Percentiles rank a stretch among this genome's conserved stretches.
Conservation (phyloP, 2,888 invertebrate species). For the Elysia crispata region DNA sequence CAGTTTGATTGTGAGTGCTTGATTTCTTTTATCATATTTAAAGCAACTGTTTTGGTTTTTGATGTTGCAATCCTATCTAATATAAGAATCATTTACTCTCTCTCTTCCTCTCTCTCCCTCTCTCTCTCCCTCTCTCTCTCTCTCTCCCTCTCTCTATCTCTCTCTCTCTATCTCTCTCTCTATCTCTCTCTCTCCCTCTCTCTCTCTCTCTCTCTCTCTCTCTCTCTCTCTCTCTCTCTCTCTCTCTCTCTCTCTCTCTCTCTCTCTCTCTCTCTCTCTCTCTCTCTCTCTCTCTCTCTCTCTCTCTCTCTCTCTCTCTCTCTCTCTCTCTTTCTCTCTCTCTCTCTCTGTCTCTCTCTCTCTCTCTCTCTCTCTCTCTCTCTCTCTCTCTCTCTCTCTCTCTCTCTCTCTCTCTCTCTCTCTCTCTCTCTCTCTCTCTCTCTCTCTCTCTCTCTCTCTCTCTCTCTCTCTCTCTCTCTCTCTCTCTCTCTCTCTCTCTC, state of each 20-base stretch:
- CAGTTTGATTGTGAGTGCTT: too few relatives aligned
- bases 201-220: slow-evolving; percentile 32
- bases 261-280: slow-evolving; percentile 24
- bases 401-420: too few relatives aligned
- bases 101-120: not conserved
- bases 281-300: slow-evolving; percentile 14
- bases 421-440: slow-evolving; percentile 16
- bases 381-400: slow-evolving; percentile 9
- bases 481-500: too few relatives aligned
- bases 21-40: too few relatives aligned
- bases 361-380: too few relatives aligned
- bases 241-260: slow-evolving; percentile 24
- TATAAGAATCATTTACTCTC: slow-evolving; percentile 52
- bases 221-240: slow-evolving; percentile 35
- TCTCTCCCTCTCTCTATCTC: slow-evolving; percentile 35
- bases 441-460: not conserved
- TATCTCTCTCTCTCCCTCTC: slow-evolving; percentile 14
- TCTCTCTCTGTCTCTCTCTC: too few relatives aligned
- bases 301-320: not conserved
- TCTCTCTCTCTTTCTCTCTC: too few relatives aligned
- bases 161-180: slow-evolving; percentile 32
- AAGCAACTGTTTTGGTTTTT: too few relatives aligned
- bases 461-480: too few relatives aligned
- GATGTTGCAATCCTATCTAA: slow-evolving; percentile 52
- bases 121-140: not conserved